Evolutionary conservation across 2,797 vertebrate genomes (phyloP).

Genomic region (Malacoraja senta): DNA sequence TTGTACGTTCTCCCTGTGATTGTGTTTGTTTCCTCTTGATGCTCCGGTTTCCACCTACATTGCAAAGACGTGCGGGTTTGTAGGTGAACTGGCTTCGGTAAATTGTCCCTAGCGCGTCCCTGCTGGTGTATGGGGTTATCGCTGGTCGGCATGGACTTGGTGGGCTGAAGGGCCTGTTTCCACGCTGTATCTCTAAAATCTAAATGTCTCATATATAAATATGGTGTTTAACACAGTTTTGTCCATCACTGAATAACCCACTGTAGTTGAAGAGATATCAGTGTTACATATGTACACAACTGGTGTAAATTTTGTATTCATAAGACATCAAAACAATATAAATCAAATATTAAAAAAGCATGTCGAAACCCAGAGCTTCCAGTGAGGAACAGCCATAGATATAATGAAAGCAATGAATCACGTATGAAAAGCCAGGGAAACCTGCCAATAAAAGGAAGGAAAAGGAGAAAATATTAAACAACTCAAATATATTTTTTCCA

Average conservation of each 20-base stretch:
- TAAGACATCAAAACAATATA: constrained; percentile 9
- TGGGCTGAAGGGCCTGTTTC: no score
- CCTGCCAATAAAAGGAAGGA: not conserved
- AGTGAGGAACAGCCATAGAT: not conserved
- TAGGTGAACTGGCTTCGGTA: no score
- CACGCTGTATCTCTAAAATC: no score
- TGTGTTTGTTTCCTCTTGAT: no score
- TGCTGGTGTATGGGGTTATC: no score
- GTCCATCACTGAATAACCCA: not conserved
- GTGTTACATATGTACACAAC: not conserved
- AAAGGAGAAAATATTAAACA: not conserved
- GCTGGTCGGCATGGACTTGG: no score
- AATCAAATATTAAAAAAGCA: constrained; percentile 17
- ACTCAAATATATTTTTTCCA: not conserved
- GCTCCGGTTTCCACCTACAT: no score
- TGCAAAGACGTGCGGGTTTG: no score
- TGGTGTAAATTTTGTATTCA: constrained; percentile 1
- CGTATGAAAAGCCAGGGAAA: not conserved
- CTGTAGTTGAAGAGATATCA: not conserved
- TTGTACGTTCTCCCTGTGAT: no score
- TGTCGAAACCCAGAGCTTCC: not conserved
- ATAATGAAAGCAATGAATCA: constrained; percentile 25
- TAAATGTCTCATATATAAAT: not conserved
- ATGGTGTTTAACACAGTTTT: not conserved
- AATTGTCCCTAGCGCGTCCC: no score